Base-by-base conservation (phyloP, 2,113 vertebrate genomes). In the Orycteropus afer region DNA sequence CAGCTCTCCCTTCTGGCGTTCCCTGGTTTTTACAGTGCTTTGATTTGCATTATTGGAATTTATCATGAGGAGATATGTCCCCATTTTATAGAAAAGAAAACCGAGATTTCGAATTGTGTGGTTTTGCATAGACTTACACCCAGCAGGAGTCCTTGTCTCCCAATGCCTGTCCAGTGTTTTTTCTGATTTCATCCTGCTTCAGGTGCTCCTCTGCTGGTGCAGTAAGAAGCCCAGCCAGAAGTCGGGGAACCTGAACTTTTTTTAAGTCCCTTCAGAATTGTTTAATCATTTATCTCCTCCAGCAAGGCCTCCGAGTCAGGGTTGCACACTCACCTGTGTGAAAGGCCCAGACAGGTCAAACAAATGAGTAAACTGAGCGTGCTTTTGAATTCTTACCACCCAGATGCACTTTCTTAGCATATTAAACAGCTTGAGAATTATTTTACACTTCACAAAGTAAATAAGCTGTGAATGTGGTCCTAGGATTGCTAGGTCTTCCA, bases 21-120 rank as follows among this genome's bases (percentile, higher is more conserved):
- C 20, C 61, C 73, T 80, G 11, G 37, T 67, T 93, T 93, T 90
- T 49, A 89, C 71, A 83, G 34, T 73, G 63, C 42, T 49, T 79
- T 81, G 55, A 81, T 67, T 59, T 57, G 20, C 47, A 57, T 76
- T 55, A 57, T 65, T 55, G 49, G 63, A 79, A 89, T 55, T 89
- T 63, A 71, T 84, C 32, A 37, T 42, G 27, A 18, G 45, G 40
- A 61, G 2, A 22, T 73, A 17, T 27, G 49, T 45, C 79, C 23
- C 55, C 59, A 67, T 95, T 76, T 73, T 76, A 81, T 32, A 81
- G 40, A 20, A 47, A 65, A 86, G 25, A 6, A 95, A 88, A 51
- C n/a, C 25, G 69, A 73, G 73, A 13, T 79, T 63, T 85, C 47
- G 45, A 45, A 12, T 51, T 23, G 47, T n/a, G 10, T 53, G 45